Evolutionary conservation across 2,113 vertebrate genomes (phyloP).

Genomic region (Tiliqua scincoides): DNA sequence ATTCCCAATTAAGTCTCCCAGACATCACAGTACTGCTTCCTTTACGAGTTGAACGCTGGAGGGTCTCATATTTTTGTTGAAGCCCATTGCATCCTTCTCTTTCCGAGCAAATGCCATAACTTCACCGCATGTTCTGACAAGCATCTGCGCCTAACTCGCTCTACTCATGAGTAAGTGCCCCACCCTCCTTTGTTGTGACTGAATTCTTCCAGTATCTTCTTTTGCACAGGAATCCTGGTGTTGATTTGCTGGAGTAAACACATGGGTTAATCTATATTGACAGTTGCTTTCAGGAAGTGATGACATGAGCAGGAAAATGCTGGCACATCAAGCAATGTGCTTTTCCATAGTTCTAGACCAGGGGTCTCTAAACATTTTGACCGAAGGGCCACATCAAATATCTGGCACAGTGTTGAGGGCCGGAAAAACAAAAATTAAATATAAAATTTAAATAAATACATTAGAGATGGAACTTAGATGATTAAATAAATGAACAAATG

Average conservation of each 20-base stretch:
- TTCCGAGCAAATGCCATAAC: background rate
- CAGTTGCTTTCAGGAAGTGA: background rate
- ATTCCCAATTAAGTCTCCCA: background rate
- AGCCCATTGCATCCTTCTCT: background rate
- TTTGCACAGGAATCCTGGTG: background rate
- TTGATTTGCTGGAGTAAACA: background rate
- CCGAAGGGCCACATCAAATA: no score
- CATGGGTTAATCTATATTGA: background rate
- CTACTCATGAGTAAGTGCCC: no score
- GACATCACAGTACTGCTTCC: background rate
- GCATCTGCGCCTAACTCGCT: background rate
- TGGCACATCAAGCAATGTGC: background rate
- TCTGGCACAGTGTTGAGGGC: no score
- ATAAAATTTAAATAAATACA: no score
- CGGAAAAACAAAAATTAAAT: no score
- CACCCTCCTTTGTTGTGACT: background rate
- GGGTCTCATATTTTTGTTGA: background rate
- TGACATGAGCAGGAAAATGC: background rate
- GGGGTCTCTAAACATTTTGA: no score
- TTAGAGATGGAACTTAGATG: no score
- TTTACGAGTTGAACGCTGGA: background rate
- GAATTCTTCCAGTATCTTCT: background rate
- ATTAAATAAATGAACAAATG: no score
- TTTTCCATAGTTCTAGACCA: background rate
- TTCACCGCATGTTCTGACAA: background rate